Evolutionary conservation across 2,797 vertebrate species (phyloP).

Genomic region (Eutrigla gurnardus): DNA sequence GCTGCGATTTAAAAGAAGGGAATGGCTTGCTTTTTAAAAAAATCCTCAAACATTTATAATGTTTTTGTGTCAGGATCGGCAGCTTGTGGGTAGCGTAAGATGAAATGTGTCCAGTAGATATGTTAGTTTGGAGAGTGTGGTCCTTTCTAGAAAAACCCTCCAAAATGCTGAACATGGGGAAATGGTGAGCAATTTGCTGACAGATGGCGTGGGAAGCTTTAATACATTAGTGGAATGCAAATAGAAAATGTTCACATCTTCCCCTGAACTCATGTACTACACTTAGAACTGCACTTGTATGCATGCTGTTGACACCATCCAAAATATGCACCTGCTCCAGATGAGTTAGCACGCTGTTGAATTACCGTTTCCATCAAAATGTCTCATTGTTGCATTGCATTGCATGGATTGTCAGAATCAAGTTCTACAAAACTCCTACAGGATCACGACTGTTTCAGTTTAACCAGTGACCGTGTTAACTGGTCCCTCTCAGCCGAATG

Average conservation of each 20-base stretch:
- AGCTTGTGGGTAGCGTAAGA: neutral
- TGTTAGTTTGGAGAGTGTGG: neutral
- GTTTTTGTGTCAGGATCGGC: neutral
- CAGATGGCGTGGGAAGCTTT: neutral
- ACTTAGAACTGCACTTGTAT: neutral
- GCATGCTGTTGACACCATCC: neutral
- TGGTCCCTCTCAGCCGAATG: too few relatives aligned
- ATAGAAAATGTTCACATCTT: conserved; percentile 1
- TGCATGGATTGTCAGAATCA: too few relatives aligned
- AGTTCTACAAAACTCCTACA: too few relatives aligned
- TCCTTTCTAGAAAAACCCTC: neutral
- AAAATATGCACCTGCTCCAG: too few relatives aligned
- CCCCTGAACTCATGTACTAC: neutral
- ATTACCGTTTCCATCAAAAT: too few relatives aligned
- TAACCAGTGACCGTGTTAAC: too few relatives aligned
- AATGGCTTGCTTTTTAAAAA: neutral
- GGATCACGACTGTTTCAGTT: too few relatives aligned
- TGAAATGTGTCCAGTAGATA: neutral
- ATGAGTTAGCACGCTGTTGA: too few relatives aligned
- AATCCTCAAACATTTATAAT: too few relatives aligned
- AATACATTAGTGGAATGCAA: neutral
- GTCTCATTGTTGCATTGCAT: too few relatives aligned
- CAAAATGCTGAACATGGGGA: neutral
- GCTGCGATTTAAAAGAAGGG: conserved; percentile 4
- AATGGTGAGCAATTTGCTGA: conserved; percentile 5